Evolutionary conservation across 2,113 vertebrate genomes (phyloP).

Genomic region (Benitochromis conjunctus): DNA sequence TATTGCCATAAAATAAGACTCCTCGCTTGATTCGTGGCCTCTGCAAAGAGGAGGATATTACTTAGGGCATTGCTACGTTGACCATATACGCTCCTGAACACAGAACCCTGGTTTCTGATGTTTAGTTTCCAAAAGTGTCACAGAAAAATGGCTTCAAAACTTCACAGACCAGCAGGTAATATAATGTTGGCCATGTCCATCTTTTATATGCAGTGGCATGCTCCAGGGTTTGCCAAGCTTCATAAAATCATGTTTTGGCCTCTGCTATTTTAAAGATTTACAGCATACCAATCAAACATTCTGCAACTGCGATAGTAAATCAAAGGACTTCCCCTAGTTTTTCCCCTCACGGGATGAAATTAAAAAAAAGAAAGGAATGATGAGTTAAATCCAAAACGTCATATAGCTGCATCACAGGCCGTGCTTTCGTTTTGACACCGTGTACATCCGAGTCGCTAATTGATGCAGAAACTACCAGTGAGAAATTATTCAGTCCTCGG

Average conservation of each 20-base stretch:
- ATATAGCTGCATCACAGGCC: neutral
- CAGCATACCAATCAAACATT: too few relatives aligned
- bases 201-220: neutral
- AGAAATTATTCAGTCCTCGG: neutral
- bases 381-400: neutral
- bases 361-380: neutral
- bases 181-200: neutral
- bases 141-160: neutral
- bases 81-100: neutral
- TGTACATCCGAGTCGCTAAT: neutral
- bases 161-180: neutral
- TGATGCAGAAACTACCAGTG: neutral
- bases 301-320: neutral
- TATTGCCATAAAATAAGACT: accelerated
- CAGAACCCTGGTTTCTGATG: neutral
- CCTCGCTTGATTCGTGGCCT: accelerated
- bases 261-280: too few relatives aligned
- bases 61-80: neutral
- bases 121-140: neutral
- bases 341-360: neutral
- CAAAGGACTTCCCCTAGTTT: neutral
- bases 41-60: neutral
- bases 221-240: neutral
- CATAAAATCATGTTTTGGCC: neutral
- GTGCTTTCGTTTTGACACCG: neutral